Percentiles rank a stretch among this genome's conserved stretches.
Evolutionary conservation across 2,113 vertebrate species (phyloP).

Genomic region (Piaya cayana): DNA sequence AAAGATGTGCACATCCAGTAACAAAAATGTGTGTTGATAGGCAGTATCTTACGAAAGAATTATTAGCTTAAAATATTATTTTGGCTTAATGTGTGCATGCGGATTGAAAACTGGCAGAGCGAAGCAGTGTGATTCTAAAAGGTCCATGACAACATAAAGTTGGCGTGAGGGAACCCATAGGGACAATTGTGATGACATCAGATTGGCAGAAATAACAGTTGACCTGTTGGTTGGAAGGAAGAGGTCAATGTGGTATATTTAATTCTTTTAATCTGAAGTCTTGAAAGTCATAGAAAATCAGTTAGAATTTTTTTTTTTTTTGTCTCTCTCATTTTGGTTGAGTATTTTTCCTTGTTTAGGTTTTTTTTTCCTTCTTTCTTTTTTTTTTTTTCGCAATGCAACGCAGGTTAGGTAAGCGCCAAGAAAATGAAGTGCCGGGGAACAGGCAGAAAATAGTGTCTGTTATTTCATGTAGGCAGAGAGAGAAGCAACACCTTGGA

Average conservation of each 20-base stretch:
- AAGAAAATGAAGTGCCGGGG: constrained; percentile 44
- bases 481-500: constrained; percentile 76
- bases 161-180: constrained; percentile 13
- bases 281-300: not conserved
- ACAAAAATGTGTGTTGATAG: constrained; percentile 21
- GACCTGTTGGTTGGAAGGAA: not conserved
- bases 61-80: constrained; percentile 16
- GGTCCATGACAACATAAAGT: not conserved
- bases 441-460: constrained; percentile 58
- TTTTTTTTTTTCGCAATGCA: not conserved
- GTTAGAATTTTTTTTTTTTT: not conserved
- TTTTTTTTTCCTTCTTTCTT: too few relatives aligned
- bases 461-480: constrained; percentile 73
- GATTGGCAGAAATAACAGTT: not conserved
- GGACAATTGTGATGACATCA: not conserved
- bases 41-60: constrained; percentile 20
- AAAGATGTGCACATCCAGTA: not conserved
- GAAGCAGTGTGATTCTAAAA: constrained; percentile 2
- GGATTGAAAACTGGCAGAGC: not conserved
- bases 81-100: not conserved
- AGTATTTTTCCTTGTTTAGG: not conserved
- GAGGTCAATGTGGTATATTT: not conserved
- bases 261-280: not conserved
- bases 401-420: constrained; percentile 44
- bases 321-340: not conserved